A percentile compares a stretch with the other conserved stretches of the same genome.
Conservation (phyloP, 2,113 vertebrate species). For the Microtus montanus region DNA sequence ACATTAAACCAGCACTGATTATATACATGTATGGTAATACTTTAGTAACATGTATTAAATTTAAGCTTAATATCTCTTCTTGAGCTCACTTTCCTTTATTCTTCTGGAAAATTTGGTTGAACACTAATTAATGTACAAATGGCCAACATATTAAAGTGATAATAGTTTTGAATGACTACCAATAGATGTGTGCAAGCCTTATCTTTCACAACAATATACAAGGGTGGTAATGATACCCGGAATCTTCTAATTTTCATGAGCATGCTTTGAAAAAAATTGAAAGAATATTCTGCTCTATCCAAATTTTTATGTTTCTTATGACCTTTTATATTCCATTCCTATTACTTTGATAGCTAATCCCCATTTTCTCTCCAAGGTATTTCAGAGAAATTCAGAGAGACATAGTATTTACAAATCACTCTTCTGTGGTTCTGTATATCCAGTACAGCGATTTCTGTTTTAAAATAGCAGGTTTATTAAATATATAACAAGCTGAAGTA, state of each 20-base stretch:
- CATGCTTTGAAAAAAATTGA: background rate
- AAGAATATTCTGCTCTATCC: background rate
- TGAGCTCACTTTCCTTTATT: background rate
- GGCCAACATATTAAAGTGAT: background rate
- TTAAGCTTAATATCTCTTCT: background rate
- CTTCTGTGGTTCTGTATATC: background rate
- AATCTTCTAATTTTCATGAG: background rate
- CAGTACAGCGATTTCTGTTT: background rate
- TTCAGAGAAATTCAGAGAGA: background rate
- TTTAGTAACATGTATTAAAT: background rate
- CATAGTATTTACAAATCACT: background rate
- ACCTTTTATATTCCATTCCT: background rate
- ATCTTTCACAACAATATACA: background rate
- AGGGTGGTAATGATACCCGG: background rate
- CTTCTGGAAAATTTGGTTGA: background rate
- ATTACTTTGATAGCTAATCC: background rate
- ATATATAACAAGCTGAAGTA: background rate
- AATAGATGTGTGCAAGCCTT: background rate
- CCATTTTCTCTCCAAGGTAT: background rate
- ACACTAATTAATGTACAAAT: background rate
- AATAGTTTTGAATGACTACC: background rate
- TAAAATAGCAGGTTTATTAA: background rate
- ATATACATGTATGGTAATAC: background rate
- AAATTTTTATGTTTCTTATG: background rate
- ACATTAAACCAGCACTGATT: background rate